Evolutionary conservation across 2,113 vertebrate genomes (phyloP), one percentile per base, ranked within the genome.

Genomic region (Azemiops feae): DNA sequence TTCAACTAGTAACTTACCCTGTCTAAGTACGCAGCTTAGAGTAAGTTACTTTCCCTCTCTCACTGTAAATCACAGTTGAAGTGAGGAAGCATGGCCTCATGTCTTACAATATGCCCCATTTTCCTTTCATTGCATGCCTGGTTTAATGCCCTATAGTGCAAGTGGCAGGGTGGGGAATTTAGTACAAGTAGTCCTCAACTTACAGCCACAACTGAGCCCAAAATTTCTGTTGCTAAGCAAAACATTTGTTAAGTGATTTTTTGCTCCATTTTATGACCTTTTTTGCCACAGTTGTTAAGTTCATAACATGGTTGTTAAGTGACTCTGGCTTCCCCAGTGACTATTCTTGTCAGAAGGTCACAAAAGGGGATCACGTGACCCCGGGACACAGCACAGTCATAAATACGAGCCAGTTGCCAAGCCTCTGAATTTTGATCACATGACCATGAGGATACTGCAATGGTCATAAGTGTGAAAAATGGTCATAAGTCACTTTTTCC

Each of bases 1-100:
- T 96, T 95, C 94, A 95, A 93, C 94, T 97, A 96, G 96, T 92
- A 96, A 96, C 94, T 95, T 97, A 95, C 94, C 96, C 96, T 96
- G 20, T 95, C 86, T 91, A 87, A 87, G 91, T 95, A 39, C 5
- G 47, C 60, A 96, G 94, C 95, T 97, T 97, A 96, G 92, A 95
- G 93, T 94, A 96, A 81, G 89, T 39, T 47, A 81, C n/a, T 81
- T 39, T 14, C 8, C 47, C 1, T 57, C 34, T 86, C 53, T 30
- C 39, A 47, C 8, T 91, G 39, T 57, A 91, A 45, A 54, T 30
- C 30, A 34, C 55, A 54, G 85, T 18, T 20, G 90, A 54, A 50
- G 45, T 90, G 45, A 22, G 45, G 27, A 18, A 14, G 12, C 23
- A 27, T 18, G 27, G 89, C 45, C 47, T 64, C 9, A 3, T 52